Conservation (phyloP, 2,888 invertebrate species). For the Arctia plantaginis region DNA sequence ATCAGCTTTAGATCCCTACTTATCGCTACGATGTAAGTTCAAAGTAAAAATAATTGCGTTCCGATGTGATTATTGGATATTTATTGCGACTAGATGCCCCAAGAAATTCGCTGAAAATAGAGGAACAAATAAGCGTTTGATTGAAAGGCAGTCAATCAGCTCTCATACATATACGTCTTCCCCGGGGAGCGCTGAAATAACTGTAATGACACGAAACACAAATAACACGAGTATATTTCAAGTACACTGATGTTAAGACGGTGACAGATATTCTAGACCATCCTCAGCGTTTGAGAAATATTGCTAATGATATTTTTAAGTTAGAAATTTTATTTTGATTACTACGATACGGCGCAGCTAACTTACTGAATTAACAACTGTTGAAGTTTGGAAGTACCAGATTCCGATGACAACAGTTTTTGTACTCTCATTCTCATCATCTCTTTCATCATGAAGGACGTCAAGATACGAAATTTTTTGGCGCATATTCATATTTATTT, state of each 20-base stretch:
- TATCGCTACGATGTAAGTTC: not conserved
- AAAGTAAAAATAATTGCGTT: not conserved
- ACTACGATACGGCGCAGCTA: not conserved
- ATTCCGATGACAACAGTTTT: not conserved
- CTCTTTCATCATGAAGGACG: too few species aligned
- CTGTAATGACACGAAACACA: slow-evolving; percentile 27
- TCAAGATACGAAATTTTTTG: not conserved
- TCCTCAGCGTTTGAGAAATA: not conserved
- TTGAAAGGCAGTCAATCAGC: slow-evolving; percentile 18
- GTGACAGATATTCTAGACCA: slow-evolving; percentile 3
- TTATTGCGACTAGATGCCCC: slow-evolving; percentile 4
- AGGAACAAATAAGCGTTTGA: slow-evolving; percentile 18
- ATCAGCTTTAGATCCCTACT: not conserved
- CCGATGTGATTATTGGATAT: slow-evolving; percentile 7
- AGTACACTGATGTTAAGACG: slow-evolving; percentile 21
- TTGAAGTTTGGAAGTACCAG: not conserved
- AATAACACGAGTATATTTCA: slow-evolving; percentile 26
- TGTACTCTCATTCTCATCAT: too few species aligned
- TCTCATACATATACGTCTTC: slow-evolving; percentile 15
- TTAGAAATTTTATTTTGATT: not conserved
- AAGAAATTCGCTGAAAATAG: slow-evolving; percentile 11
- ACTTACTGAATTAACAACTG: not conserved
- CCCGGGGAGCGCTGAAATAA: slow-evolving; percentile 27
- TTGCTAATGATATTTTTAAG: not conserved
- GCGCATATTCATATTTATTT: slow-evolving; percentile 4